Conservation (phyloP, 2,113 vertebrate species). For the Pygoscelis adeliae region DNA sequence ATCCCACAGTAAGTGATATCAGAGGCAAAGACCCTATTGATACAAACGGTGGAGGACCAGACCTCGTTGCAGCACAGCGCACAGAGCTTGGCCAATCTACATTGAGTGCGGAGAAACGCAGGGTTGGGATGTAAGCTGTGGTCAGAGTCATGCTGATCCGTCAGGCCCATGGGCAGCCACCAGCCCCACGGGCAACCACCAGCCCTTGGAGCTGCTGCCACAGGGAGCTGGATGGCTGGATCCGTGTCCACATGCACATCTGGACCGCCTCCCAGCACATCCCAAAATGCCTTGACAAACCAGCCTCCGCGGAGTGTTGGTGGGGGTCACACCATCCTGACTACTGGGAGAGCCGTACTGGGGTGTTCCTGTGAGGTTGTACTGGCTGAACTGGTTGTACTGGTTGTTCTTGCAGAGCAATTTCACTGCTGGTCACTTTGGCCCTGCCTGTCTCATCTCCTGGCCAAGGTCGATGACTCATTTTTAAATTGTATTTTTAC, state of each 20-base stretch:
- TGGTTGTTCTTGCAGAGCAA: background rate
- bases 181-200: background rate
- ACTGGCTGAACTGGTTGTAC: background rate
- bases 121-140: no score
- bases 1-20: background rate
- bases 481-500: conserved; percentile 12
- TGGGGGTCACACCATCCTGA: background rate
- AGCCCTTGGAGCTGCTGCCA: background rate
- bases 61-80: fast-evolving
- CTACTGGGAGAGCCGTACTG: background rate
- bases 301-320: fast-evolving
- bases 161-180: background rate
- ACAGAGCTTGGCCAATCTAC: background rate
- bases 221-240: background rate
- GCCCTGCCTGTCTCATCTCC: background rate
- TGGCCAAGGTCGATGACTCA: background rate
- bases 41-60: background rate
- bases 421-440: background rate
- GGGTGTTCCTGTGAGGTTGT: background rate
- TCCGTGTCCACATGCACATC: background rate
- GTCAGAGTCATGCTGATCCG: background rate
- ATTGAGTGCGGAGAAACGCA: fast-evolving
- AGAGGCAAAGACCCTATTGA: background rate
- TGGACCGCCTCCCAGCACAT: background rate
- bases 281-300: background rate